Percentiles rank a stretch among this genome's conserved stretches.
Conservation (phyloP, 1,140 invertebrate genomes). For the Drosophila auraria region DNA sequence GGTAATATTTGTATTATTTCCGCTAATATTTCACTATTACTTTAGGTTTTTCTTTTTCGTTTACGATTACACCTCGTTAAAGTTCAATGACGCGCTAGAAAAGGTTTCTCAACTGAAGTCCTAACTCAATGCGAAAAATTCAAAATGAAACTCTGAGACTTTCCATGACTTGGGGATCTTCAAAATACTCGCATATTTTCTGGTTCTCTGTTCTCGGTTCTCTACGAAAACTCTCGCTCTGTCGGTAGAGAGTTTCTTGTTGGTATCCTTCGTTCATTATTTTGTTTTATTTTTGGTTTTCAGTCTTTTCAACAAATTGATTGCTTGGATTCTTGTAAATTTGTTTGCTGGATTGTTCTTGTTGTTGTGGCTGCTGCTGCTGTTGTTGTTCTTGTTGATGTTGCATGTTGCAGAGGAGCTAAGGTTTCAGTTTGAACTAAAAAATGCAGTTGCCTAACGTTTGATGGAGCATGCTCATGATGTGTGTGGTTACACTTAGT, state of each 20-base stretch:
- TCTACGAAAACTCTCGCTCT: conserved; percentile 45
- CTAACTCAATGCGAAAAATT: conserved; percentile 28
- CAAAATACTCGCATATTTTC: conserved; percentile 2
- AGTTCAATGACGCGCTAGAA: conserved; percentile 63
- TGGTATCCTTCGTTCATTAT: conserved; percentile 10
- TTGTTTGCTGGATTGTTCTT: conserved; percentile 80
- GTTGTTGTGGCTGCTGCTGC: conserved; percentile 32
- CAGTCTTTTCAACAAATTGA: conserved; percentile 81
- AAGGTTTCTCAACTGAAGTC: conserved; percentile 21
- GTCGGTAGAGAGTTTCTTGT: conserved; percentile 23
- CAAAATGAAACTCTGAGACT: conserved; percentile 31
- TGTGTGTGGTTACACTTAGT: conserved; percentile 72
- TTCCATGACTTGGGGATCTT: conserved; percentile 43
- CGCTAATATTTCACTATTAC: conserved; percentile 74
- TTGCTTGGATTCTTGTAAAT: conserved; percentile 78
- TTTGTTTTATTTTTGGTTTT: conserved; percentile 47
- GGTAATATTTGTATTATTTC: conserved; percentile 76
- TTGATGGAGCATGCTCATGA: conserved; percentile 80
- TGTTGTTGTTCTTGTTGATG: conserved; percentile 18
- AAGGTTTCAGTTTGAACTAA: conserved; percentile 52
- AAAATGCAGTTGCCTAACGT: conserved; percentile 51
- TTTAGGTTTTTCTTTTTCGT: conserved; percentile 46
- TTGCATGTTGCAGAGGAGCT: conserved; percentile 38
- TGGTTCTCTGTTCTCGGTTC: conserved; percentile 34
- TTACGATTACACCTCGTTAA: conserved; percentile 8